phyloP scores from a whole-genome alignment of 2,113 vertebrate genomes.

The Prunella fulvescens region DNA sequence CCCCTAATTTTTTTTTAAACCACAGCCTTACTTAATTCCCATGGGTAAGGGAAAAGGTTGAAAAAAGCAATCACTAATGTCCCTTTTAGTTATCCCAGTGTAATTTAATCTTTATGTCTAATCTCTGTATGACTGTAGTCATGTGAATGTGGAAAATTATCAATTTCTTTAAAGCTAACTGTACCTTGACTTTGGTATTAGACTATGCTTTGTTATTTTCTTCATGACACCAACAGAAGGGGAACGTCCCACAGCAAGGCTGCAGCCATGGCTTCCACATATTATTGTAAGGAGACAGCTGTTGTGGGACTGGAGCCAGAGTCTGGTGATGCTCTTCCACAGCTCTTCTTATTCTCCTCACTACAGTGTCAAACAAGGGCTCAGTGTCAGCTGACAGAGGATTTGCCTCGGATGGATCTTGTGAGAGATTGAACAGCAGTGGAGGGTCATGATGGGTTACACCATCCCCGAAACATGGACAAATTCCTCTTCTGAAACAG shows the following conservation, averaged over 20 bases:
- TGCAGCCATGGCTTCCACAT: constrained; percentile 87
- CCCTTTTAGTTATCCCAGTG: not conserved
- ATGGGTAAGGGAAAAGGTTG: not conserved
- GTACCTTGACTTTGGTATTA: not conserved
- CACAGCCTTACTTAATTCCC: not conserved
- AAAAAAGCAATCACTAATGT: not conserved
- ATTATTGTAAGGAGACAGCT: constrained; percentile 71
- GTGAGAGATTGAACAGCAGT: constrained; percentile 77
- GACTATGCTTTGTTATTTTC: not conserved
- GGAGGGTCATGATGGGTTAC: constrained; percentile 78
- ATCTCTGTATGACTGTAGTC: not conserved
- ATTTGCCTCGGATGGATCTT: constrained; percentile 78
- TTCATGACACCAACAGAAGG: constrained; percentile 78
- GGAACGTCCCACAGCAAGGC: constrained; percentile 86
- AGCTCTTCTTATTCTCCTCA: constrained; percentile 57
- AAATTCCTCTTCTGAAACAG: constrained; percentile 72
- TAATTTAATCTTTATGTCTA: not conserved
- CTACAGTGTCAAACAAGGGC: constrained; percentile 61
- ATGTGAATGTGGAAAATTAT: not conserved
- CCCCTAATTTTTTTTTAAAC: not conserved
- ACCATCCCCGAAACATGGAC: constrained; percentile 63
- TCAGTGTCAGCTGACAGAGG: constrained; percentile 68
- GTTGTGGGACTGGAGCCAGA: constrained; percentile 59
- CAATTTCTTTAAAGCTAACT: not conserved
- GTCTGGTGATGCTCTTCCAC: constrained; percentile 67